Evolutionary conservation across 2,797 vertebrate genomes (phyloP).

Genomic region (Aselliscus stoliczkanus): DNA sequence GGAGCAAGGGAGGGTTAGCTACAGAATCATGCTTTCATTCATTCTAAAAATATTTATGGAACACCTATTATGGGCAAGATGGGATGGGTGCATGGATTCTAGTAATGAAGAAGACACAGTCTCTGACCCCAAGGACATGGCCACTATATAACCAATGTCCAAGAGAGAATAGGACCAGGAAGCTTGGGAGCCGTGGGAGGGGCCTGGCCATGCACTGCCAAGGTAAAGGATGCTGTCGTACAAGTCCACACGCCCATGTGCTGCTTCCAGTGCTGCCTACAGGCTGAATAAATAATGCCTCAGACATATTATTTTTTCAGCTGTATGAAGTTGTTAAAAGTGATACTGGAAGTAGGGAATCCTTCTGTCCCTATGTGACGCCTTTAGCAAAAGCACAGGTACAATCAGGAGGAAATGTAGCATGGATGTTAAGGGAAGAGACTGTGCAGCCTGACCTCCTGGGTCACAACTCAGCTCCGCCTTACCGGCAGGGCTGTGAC

Average conservation of each 20-base stretch:
- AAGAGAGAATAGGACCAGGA: background rate
- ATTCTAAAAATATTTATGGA: background rate
- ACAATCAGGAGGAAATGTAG: background rate
- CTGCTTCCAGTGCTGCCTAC: background rate
- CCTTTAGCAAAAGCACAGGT: background rate
- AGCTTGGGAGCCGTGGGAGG: background rate
- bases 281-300: background rate
- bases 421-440: rapidly evolving
- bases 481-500: background rate
- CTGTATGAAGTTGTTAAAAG: background rate
- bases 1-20: background rate
- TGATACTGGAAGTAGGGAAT: background rate
- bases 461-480: too few species aligned
- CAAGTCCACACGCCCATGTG: too few species aligned
- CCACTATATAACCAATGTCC: background rate
- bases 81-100: background rate
- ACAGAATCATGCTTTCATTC: background rate
- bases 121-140: background rate
- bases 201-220: background rate
- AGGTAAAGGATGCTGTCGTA: background rate
- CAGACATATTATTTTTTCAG: background rate
- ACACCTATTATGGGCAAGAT: background rate
- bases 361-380: background rate
- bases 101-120: background rate
- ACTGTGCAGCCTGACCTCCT: rapidly evolving